Base-by-base conservation (phyloP, 2,797 vertebrate species). In the Lagocephalus sceleratus region DNA sequence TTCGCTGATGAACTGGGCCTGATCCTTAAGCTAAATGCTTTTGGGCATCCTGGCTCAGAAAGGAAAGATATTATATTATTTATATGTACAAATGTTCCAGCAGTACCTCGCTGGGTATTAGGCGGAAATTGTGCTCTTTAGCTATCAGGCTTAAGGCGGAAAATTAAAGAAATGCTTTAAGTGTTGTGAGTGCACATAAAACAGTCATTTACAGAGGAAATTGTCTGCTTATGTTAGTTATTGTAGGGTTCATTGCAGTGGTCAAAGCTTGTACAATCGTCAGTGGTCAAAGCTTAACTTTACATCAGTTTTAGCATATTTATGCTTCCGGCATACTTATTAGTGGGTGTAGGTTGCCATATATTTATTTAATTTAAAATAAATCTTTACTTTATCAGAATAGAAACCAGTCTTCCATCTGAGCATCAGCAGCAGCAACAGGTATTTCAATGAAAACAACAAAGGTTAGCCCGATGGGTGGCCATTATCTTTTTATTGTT, bases 41-140 rank as follows among this genome's bases (percentile, higher is more conserved):
- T 23, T n/a, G 47, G 59, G 64, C 63, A 48, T 39, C 21, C 6
- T 6, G 51, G 47, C 60, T 71, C 50, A 44, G 42, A 57, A 50
- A 50, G 59, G 19, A 69, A 60, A 52, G 43, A 8, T 14, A 3
- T 35, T 71, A 14, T 59, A 68, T 84, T 60, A 75, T 78, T 76
- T 58, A 79, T 72, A 66, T 44, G 63, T 61, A 79, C 66, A 75
- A 67, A 71, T 69, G 66, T 69, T 75, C 47, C 32, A 60, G 17
- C 20, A 56, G 51, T 14, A 68, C 15, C 56, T 76, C 69, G 54
- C 25, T 43, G 58, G 56, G 60, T 56, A 53, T 68, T 63, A 54
- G 53, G 44, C 56, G 65, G 19, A 63, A 67, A 66, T 26, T 65
- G 50, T 63, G 45, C 54, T 62, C 49, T 73, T 54, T 16, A 43